Evolutionary conservation across 2,797 vertebrate genomes (phyloP), one percentile per base, ranked within the genome.

Genomic region (Dendrocincla fuliginosa): DNA sequence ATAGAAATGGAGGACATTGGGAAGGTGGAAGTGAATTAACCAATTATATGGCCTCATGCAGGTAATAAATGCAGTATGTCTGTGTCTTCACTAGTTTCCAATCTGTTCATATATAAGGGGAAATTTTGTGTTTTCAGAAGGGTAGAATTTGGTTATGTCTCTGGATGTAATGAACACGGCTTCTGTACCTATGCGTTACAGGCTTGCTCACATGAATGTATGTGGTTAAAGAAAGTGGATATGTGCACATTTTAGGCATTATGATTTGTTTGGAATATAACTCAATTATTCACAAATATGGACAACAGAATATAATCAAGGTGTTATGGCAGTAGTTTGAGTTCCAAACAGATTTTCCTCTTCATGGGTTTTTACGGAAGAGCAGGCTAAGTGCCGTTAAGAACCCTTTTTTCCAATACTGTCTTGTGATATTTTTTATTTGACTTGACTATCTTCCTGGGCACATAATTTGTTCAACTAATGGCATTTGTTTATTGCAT

Each of bases 401-500:
- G 20, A 23, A 20, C 16, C 46, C 50, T 55, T 46, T 55, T 13
- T 64, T 75, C 32, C 23, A 28, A 1, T 75, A 11, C 32, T 84
- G 9, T 16, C 25, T 78, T 52, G 3, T 33, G 5, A 3, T 39
- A 20, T 52, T 75, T 60, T 42, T 75, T 70, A 18, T 84, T 28
- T 81, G 32, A 63, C 24, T 33, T 46, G 5, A 41, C 20, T 7
- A 2, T 57, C 17, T 92, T 86, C 16, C 9, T 6, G 56, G 57
- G 28, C 53, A 67, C 5, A 1, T 23, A 30, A 52, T 3, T 22
- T 67, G 4, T 91, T 87, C 4, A 53, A 18, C 14, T 71, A 65
- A 41, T 44, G 23, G 11, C 0, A 0, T 52, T 71, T 68, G 10
- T 67, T 76, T 46, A 1, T 22, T 87, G 6, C 3, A 6, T 76